Evolutionary conservation across 2,888 invertebrate species (phyloP), one percentile per base, ranked within the genome.

Genomic region (Toxonevra muliebris): DNA sequence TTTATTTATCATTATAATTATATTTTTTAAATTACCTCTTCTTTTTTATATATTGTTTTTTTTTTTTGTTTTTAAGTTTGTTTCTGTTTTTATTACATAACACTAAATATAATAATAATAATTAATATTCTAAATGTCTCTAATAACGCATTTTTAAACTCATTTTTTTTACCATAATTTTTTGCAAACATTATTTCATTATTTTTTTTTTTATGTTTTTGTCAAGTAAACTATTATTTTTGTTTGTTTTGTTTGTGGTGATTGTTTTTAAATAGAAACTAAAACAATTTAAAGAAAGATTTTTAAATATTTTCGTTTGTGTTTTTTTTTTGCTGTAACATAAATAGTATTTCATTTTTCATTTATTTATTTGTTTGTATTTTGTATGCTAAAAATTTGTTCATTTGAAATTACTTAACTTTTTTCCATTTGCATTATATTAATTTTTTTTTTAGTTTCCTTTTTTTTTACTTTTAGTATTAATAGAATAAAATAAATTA

Each of bases 181-280:
- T 61, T 17, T 48, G 45, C 43, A 61, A 48, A 50, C 17, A 19
- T 15, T 20, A 45, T 20, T 20, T 45, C 17, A 48, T 61, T 13
- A 30, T 20, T 61, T 13, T 50, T 12, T 43, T 48, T n/a, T 61
- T 12, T 48, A 45, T 45, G 7, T 60, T 48, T 12, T 30, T 41
- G 12, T 45, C 19, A 9, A 10, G 13, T 48, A 15, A 48, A 45
- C 17, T 61, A 59, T 61, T 69, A 19, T 67, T 66, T 66, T 70
- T 68, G 66, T 72, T 64, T 68, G 66, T 71, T 67, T 67, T 67
- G 53, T 4, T 30, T 30, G 30, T 30, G 30, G 30, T 30, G 30
- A 30, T 30, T 30, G 30, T 4, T 30, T 30, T 30, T 2, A 30
- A 30, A 7, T 30, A 30, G 30, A 30, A 30, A 30, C 7, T 30